Evolutionary conservation across 2,888 invertebrate genomes (phyloP), one percentile per base, ranked within the genome.

Genomic region (Corbicula japonica): DNA sequence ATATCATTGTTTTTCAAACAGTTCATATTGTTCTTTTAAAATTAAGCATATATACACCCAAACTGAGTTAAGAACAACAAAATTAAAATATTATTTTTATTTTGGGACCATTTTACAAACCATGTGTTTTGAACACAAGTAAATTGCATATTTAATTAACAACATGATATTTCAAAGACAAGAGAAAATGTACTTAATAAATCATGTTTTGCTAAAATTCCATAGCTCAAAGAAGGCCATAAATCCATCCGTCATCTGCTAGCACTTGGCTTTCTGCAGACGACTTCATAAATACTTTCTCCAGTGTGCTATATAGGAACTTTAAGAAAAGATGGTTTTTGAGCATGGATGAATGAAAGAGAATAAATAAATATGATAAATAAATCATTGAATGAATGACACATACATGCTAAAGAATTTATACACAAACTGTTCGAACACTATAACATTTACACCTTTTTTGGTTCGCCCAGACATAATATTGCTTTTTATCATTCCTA

Each of bases 211-310:
- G 18, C 34, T 18, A 18, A 23, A 54, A 15, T 66, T 66, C 52
- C 32, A 4, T 18, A 66, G 66, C 21, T 23, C 10, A 35, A 21
- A 15, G 52, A 54, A 66, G 66, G 66, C 66, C 66, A 38, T 66
- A 3, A 58, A 30, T 30, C 28, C 66, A 66, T 66, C 66, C 18
- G 52, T 28, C 52, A 15, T 52, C 66, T 54, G 52, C 66, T 38
- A 54, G 66, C 41, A 38, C 15, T 3, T n/a, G 54, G 30, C 66
- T 38, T 66, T 66, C 6, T 23, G 30, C 44, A 68, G 58, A 62
- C 48, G 66, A 65, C 65, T 46, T 79, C 79, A 79, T 75, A 15
- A 54, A 66, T 58, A 79, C 79, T 75, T 54, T 54, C 79, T 75
- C 66, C 5, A 12, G 18, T 62, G 10, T 34, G 26, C 73, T 66